Evolutionary conservation across 2,888 invertebrate genomes (phyloP), one percentile per base, ranked within the genome.

Genomic region (Athalia rosae): DNA sequence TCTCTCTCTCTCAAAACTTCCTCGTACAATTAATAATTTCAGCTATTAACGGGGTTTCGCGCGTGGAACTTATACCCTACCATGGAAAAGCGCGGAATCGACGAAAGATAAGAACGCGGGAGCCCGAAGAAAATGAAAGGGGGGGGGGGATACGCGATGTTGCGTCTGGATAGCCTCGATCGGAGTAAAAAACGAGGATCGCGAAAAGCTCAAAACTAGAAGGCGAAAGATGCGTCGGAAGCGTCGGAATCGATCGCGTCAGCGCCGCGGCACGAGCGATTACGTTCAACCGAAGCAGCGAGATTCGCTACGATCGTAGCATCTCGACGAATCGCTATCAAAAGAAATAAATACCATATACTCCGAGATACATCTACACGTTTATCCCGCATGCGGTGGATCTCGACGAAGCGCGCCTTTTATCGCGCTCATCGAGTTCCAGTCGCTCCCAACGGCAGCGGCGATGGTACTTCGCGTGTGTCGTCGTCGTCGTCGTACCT

Each of bases 261-360:
- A 47, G 64, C 47, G 15, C 64, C 47, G 58, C 61, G 48, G 15
- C 8, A 59, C n/a, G 15, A 61, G 28, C 28, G 28, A 28, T 28
- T 28, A 28, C 2, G 28, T 28, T 28, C 28, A 28, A 28, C 28
- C 28, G n/a, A n/a, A n/a, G n/a, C n/a, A 28, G 59, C 62, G 61
- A 74, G 74, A 74, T 74, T 74, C 74, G 61, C 74, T 50, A 74
- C 62, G 74, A 74, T 74, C 61, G 74, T n/a, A 28, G 28, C 28
- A 74, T 74, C 74, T 74, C 74, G 74, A 74, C 74, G 74, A 74
- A 74, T 74, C 59, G 48, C 74, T 74, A 62, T 62, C 48, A 50
- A 48, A 61, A 74, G 47, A 48, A 61, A 74, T 61, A 61, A 61
- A 74, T 45, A 43, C 43, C n/a, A n/a, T n/a, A n/a, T 11, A 3